Evolutionary conservation across 1,140 invertebrate genomes (phyloP).

Genomic region (Drosophila ananassae): DNA sequence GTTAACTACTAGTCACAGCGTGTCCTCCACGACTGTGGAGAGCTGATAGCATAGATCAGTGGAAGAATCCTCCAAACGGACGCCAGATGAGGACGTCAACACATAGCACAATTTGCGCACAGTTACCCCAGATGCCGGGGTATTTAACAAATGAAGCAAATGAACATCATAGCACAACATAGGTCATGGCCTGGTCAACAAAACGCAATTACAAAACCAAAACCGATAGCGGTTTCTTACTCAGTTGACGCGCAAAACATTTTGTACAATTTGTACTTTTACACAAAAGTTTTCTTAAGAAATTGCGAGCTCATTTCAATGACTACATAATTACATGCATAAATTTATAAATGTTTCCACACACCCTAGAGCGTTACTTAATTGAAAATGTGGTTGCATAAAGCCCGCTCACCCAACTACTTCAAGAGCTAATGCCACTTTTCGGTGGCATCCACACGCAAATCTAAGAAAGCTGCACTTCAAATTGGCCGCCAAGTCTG

Average conservation of each 20-base stretch:
- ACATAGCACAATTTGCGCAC: slow-evolving; percentile 66
- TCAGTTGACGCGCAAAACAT: slow-evolving; percentile 46
- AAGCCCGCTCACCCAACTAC: slow-evolving; percentile 26
- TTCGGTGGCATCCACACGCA: slow-evolving; percentile 8
- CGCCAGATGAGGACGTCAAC: slow-evolving; percentile 51
- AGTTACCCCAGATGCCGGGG: slow-evolving; percentile 17
- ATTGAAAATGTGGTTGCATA: slow-evolving; percentile 45
- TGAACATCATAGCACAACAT: slow-evolving; percentile 53
- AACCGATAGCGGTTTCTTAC: slow-evolving; percentile 30
- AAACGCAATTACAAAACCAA: slow-evolving; percentile 23
- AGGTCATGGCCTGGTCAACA: slow-evolving; percentile 4
- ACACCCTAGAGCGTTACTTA: slow-evolving; percentile 66
- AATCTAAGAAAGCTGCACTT: slow-evolving; percentile 37
- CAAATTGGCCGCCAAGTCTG: slow-evolving; percentile 67
- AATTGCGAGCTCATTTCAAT: slow-evolving; percentile 43
- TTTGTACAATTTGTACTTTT: slow-evolving; percentile 68
- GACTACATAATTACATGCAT: slow-evolving; percentile 24
- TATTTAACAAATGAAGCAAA: slow-evolving; percentile 15
- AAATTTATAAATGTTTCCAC: slow-evolving; percentile 65
- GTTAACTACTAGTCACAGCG: slow-evolving; percentile 86
- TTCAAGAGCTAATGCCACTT: slow-evolving; percentile 42
- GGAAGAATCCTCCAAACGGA: slow-evolving; percentile 44
- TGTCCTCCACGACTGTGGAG: slow-evolving; percentile 83
- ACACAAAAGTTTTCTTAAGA: slow-evolving; percentile 61
- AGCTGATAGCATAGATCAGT: slow-evolving; percentile 85